Base-by-base conservation (phyloP, 2,888 invertebrate genomes). In the Altica lythri region DNA sequence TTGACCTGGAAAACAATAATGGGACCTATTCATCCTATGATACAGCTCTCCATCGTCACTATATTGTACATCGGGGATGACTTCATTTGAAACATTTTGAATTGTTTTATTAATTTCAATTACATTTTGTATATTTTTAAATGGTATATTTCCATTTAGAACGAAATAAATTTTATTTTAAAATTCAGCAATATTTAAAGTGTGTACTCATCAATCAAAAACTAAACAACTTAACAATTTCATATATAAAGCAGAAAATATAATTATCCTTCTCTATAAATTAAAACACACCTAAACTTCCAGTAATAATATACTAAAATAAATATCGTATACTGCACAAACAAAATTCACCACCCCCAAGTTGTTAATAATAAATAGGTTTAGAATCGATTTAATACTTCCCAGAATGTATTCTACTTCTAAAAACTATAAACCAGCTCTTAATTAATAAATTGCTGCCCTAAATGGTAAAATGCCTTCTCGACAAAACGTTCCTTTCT, bases 31-130 rank as follows among this genome's bases (percentile, higher is more conserved):
- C 17, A 18, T 16, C 12, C 2, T 10, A 12, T 43, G 19, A 30
- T 30, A 43, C 29, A 43, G 17, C 43, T 10, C 17, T 30, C 17
- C 43, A 29, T 14, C n/a, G 30, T 34, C n/a, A 32, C 18, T 18
- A 12, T 45, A 45, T 45, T 35, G 22, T 25, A 34, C 45, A 30
- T 45, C 18, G 34, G 45, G 45, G 45, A 45, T 45, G 32, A 34
- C 45, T 45, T 32, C 12, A 19, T 13, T 32, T 35, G 22, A 12
- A 19, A 16, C 10, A 32, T 22, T 45, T 45, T 14, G 6, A 45
- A 45, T 34, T 45, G 45, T 45, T 45, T 34, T 14, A 45, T 45
- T 13, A 18, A 45, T 45, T 45, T 35, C 34, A 13, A 34, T 22
- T 40, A 13, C 40, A 14, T 22, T 40, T 40, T 10, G 13, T n/a